Evolutionary conservation across 2,888 invertebrate genomes (phyloP).

Genomic region (Dicyrtoma fusca): DNA sequence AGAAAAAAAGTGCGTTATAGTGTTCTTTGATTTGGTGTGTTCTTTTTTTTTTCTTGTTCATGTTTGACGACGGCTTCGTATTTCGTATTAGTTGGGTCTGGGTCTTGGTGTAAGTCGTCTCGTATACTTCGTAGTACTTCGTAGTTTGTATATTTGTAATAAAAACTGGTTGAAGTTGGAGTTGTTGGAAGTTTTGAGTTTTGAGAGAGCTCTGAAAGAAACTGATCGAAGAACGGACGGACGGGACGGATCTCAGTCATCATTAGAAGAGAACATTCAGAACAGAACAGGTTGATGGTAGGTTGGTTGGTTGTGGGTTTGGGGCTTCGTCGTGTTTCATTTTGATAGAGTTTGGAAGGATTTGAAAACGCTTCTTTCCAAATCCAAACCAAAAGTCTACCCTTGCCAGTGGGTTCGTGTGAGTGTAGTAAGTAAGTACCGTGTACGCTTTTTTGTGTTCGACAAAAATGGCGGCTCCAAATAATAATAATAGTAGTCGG

Average conservation of each 20-base stretch:
- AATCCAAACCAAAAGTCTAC: not conserved
- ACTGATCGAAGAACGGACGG: too few relatives aligned
- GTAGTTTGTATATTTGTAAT: not conserved
- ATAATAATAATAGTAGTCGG: not conserved
- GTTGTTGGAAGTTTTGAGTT: slow-evolving; percentile 2
- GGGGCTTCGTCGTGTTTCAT: not conserved
- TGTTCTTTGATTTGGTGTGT: not conserved
- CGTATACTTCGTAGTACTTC: too few relatives aligned
- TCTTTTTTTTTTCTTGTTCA: not conserved
- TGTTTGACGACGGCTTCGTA: not conserved
- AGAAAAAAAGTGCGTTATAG: too few relatives aligned
- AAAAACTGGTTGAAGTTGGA: too few relatives aligned
- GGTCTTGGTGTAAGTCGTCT: too few relatives aligned
- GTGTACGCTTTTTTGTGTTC: slow-evolving; percentile 2
- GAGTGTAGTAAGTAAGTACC: too few relatives aligned
- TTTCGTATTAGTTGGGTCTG: too few relatives aligned
- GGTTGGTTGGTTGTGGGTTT: not conserved
- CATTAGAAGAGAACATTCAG: not conserved
- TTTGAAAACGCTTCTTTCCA: slow-evolving; percentile 4
- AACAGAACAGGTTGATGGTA: slow-evolving; percentile 21
- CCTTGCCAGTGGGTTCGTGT: too few relatives aligned
- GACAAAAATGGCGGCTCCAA: slow-evolving; percentile 15
- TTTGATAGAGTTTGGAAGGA: too few relatives aligned
- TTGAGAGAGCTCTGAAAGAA: too few relatives aligned
- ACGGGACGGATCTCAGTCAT: too few relatives aligned